phyloP scores from a whole-genome alignment of 37 sponge, comb jelly and placozoan species.

The Spongilla lacustris region DNA sequence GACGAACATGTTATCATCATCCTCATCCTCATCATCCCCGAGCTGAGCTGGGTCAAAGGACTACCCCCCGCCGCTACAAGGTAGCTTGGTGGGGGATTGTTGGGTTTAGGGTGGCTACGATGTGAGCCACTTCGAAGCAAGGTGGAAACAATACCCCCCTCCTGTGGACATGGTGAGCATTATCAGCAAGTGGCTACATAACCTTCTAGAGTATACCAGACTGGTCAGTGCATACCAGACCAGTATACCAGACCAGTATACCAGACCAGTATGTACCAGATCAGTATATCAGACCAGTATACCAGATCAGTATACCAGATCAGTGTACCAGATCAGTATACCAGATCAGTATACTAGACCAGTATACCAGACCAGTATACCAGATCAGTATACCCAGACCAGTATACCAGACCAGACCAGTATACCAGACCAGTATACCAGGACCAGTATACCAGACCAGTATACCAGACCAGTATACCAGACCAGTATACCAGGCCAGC shows the following conservation, averaged over 20 bases:
- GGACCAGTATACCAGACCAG: too few relatives aligned
- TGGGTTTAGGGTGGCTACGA: neutral
- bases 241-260: neutral
- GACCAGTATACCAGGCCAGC: too few relatives aligned
- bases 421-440: too few relatives aligned
- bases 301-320: too few relatives aligned
- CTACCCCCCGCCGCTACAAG: neutral
- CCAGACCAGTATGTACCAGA: too few relatives aligned
- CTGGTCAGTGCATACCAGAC: neutral
- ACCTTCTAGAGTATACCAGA: too few relatives aligned
- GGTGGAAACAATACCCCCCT: neutral
- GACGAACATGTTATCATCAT: constrained; percentile 48
- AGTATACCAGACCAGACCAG: too few relatives aligned
- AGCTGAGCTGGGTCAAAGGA: constrained; percentile 47
- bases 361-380: neutral
- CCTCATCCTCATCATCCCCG: constrained; percentile 49
- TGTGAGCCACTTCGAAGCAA: constrained; percentile 31
- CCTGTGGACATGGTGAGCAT: neutral
- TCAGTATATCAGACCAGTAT: too few relatives aligned
- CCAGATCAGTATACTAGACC: neutral
- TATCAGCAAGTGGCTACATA: neutral
- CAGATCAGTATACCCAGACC: too few relatives aligned
- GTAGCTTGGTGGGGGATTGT: constrained; percentile 33
- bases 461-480: too few relatives aligned
- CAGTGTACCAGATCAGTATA: too few relatives aligned